Base-by-base conservation (phyloP, 2,888 invertebrate genomes). In the Xylota sylvarum region DNA sequence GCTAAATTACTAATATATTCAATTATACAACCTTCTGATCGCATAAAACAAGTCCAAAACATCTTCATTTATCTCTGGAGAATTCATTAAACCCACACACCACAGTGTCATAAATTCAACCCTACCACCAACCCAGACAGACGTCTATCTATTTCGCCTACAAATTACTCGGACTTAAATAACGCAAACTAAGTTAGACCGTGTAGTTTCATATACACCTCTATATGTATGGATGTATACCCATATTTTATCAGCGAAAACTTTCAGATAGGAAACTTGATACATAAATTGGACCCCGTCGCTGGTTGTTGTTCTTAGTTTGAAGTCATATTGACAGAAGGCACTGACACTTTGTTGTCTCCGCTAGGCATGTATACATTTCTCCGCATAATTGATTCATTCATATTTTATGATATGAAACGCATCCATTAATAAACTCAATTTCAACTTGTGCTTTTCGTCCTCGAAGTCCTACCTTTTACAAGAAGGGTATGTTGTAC, bases 381-480 rank as follows among this genome's bases (percentile, higher is more conserved):
- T 50, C 58, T 67, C 43, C 43, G 48, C 60, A 77, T 81, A 77
- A 81, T 77, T 77, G 77, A 56, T 77, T 81, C 76, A 77, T 80
- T 85, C 85, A 85, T 85, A 77, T 76, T 73, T 81, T 67, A 86
- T 81, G 52, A 73, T 52, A 62, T 17, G 55, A 73, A 77, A 67
- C 46, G 72, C 60, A 56, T 86, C 81, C 85, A 81, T 86, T 86
- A 81, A 77, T 72, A 77, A 76, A 76, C 46, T 67, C 58, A 70
- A 76, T 76, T 85, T 73, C 7, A 65, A 65, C 52, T 40, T 60
- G 67, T 72, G 72, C 72, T 40, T 55, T 77, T 56, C 32, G 30
- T 55, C 67, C 46, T 81, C 62, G 23, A 35, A 55, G 46, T 5
- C 10, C 10, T 30, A 52, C 50, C n/a, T 52, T 50, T 17, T 12